phyloP scores from a whole-genome alignment of 1,140 invertebrate genomes.

The Heliconius congener region DNA sequence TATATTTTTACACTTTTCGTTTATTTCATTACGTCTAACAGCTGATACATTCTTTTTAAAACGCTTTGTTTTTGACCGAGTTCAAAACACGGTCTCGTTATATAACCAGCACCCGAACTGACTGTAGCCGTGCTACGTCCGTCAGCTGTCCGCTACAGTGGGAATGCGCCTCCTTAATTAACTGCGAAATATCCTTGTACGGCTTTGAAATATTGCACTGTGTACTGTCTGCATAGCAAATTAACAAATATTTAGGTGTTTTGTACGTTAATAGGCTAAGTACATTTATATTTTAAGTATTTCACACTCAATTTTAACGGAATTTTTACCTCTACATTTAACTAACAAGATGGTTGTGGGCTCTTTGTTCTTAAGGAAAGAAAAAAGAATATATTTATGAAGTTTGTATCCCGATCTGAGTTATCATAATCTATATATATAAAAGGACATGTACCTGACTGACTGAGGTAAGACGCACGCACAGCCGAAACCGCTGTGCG shows the following conservation, averaged over 20 bases:
- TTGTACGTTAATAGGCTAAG: neutral
- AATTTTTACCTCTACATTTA: too few species aligned
- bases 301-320: neutral
- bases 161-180: conserved; percentile 37
- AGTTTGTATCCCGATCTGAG: too few species aligned
- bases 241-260: neutral
- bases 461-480: too few species aligned
- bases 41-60: neutral
- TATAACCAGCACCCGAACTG: neutral
- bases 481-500: too few species aligned
- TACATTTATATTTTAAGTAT: neutral
- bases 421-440: too few species aligned
- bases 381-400: neutral
- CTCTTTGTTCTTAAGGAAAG: neutral
- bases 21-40: neutral
- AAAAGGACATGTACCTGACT: too few species aligned
- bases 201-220: conserved; percentile 20
- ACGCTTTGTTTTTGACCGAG: neutral
- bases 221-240: neutral
- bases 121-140: conserved; percentile 15
- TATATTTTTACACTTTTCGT: neutral
- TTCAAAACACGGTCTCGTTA: neutral
- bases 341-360: too few species aligned
- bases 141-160: conserved; percentile 30
- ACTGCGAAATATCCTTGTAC: conserved; percentile 32